Percentiles rank a stretch among this genome's conserved stretches.
Evolutionary conservation across 53 echinoderm and acorn worm genomes (phyloP).

Genomic region (Echinarachnius parma): DNA sequence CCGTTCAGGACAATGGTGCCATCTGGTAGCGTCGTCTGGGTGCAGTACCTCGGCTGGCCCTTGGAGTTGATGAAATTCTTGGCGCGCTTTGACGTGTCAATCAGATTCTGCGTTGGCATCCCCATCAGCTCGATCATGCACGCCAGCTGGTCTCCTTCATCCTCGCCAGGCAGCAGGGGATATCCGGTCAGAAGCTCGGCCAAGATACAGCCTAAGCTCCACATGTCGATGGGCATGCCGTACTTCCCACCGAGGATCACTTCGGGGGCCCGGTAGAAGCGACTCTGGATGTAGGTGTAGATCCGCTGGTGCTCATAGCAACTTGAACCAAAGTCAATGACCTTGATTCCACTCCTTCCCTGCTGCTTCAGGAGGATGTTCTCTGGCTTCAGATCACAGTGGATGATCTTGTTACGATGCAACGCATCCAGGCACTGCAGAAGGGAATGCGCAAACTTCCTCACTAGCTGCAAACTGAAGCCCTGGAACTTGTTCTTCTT

Average conservation of each 20-base stretch:
- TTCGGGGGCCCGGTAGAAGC: slow-evolving; percentile 97
- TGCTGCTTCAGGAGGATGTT: slow-evolving; percentile 97
- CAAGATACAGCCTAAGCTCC: slow-evolving; percentile 97
- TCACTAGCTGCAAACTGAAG: slow-evolving; percentile 91
- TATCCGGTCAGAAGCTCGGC: slow-evolving; percentile 97
- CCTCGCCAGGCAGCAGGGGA: slow-evolving; percentile 98
- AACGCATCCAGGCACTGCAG: slow-evolving; percentile 97
- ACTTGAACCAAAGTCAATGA: slow-evolving; percentile 99
- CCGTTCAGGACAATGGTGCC: slow-evolving; percentile 94
- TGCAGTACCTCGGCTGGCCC: slow-evolving; percentile 97
- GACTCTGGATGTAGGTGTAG: slow-evolving; percentile 99
- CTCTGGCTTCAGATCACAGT: slow-evolving; percentile 98
- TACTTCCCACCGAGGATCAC: slow-evolving; percentile 95
- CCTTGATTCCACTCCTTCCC: slow-evolving; percentile 98
- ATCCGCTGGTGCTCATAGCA: slow-evolving; percentile 99
- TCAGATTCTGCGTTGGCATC: slow-evolving; percentile 88
- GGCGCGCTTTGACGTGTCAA: slow-evolving; percentile 93
- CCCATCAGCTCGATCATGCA: slow-evolving; percentile 93
- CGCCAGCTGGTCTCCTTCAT: slow-evolving; percentile 97
- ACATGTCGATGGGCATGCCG: slow-evolving; percentile 99
- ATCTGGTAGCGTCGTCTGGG: slow-evolving; percentile 96
- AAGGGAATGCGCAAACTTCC: slow-evolving; percentile 98
- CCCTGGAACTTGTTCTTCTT: slow-evolving; percentile 99
- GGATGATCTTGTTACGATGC: slow-evolving; percentile 95
- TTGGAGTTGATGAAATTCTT: slow-evolving; percentile 99